A percentile compares a stretch with the other conserved stretches of the same genome.
Conservation (phyloP, 2,797 vertebrate species). For the Acanthis flammea region DNA sequence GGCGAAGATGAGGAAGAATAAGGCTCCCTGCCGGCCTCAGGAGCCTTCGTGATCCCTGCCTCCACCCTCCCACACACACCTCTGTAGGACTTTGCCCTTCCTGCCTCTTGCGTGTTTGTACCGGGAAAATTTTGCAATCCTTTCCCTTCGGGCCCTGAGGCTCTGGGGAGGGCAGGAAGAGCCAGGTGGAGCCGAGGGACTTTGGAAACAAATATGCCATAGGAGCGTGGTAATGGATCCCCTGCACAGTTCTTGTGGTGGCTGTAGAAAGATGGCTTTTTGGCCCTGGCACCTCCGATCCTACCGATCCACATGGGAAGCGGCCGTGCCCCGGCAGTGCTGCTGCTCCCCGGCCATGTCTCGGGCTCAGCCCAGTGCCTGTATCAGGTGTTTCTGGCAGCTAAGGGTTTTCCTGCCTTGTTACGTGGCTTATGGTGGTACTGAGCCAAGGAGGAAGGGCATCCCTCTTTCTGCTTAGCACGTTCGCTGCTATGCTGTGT, state of each 20-base stretch:
- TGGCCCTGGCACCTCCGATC: accelerated
- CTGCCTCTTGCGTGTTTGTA: not conserved
- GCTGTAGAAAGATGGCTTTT: not conserved
- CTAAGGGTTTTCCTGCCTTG: accelerated
- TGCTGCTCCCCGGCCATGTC: not conserved
- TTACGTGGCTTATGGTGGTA: accelerated
- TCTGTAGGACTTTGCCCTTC: not conserved
- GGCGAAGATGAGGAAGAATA: not conserved
- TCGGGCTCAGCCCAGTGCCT: not conserved
- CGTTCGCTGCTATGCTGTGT: accelerated
- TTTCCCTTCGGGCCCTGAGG: not conserved
- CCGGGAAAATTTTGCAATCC: not conserved
- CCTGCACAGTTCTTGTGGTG: accelerated
- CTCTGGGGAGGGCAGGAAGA: not conserved
- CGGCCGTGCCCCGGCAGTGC: accelerated
- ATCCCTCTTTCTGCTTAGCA: not conserved
- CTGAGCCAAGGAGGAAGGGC: not conserved
- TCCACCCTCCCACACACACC: accelerated
- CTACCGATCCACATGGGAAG: accelerated
- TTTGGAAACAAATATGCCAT: not conserved
- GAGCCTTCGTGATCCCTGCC: not conserved
- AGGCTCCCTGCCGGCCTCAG: not conserved
- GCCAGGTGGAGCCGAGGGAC: not conserved
- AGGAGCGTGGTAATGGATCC: accelerated
- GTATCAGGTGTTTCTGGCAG: not conserved